These are phyloP conservation scores for Myrmecobius fasciatus DNA, from an alignment of 2,113 vertebrate genomes.

Conservation along the genomic window DNA sequence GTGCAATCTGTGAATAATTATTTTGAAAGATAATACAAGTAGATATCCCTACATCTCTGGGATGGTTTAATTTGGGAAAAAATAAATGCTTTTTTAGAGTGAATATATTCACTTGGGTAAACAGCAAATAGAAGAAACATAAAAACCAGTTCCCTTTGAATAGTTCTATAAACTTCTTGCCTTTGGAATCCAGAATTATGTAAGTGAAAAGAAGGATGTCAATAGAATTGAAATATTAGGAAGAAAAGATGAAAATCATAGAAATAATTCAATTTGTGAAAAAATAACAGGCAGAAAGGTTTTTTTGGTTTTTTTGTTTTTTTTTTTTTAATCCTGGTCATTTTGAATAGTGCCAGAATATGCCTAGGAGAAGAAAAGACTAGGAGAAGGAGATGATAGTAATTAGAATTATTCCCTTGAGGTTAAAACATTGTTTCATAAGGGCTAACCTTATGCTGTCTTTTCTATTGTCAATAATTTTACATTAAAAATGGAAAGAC, in stretches of 20 bases:
- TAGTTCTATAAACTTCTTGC: not conserved
- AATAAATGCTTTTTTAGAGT: not conserved
- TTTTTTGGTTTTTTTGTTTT: too few species aligned
- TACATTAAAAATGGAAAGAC: conserved; percentile 24
- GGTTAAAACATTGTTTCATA: conserved; percentile 37
- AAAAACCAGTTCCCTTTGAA: not conserved
- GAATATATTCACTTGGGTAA: not conserved
- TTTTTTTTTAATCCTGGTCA: too few species aligned
- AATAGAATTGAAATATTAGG: conserved; percentile 63
- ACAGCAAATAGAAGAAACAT: not conserved
- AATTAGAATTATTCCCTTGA: not conserved
- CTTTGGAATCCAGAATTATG: conserved; percentile 19
- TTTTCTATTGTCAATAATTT: conserved; percentile 66
- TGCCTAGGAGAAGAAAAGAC: conserved; percentile 58
- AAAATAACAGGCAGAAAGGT: conserved; percentile 51
- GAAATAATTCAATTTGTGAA: conserved; percentile 67
- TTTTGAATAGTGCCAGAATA: conserved; percentile 38
- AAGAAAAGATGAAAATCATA: conserved; percentile 56
- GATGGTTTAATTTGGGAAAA: not conserved
- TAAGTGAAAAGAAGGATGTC: conserved; percentile 40
- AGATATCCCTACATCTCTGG: not conserved
- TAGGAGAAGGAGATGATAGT: conserved; percentile 10
- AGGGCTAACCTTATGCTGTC: not conserved
- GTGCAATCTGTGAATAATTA: not conserved
- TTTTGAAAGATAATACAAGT: not conserved